Evolutionary conservation across 2,888 invertebrate genomes (phyloP), one percentile per base, ranked within the genome.

Genomic region (Griposia aprilina): DNA sequence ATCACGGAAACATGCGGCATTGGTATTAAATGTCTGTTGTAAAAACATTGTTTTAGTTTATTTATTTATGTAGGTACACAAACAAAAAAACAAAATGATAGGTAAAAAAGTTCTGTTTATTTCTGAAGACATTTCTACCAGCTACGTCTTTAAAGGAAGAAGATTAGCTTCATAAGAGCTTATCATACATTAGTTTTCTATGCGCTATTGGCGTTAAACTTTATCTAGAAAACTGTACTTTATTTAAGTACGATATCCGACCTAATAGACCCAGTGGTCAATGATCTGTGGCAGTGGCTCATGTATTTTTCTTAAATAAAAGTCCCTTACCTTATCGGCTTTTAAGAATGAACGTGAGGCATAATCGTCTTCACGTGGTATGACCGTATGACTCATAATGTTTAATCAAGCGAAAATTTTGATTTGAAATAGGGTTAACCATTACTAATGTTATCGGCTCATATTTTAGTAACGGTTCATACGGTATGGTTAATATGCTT

Each of bases 371-470:
- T 45, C 8, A 65, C 55, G 57, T 52, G 48, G n/a, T 50, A 55
- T 70, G 82, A 70, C 48, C 65, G 41, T 52, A 62, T 85, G 73
- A 78, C 45, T 82, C 70, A 74, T 41, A 50, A 50, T 45, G 57
- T 63, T 55, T 71, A 75, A 84, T 78, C 72, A 68, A 66, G 86
- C 73, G 83, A 30, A 36, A 71, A 77, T 83, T 71, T 80, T 74
- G 69, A 83, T 80, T 86, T 57, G 76, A 70, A 65, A 83, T 69
- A 73, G 41, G 50, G 52, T 50, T 59, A 45, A 73, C 66, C 52
- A 59, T 83, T 70, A n/a, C 74, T 20, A 83, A 86, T 85, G 66
- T 85, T 78, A 84, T 82, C 83, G 36, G 62, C 59, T 48, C 30
- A 73, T 82, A 67, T 60, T 75, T 84, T 78, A 70, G 75, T 8